Percentiles rank a stretch among this genome's conserved stretches.
phyloP scores from a whole-genome alignment of 2,888 invertebrate species.

The Meloe dianella region DNA sequence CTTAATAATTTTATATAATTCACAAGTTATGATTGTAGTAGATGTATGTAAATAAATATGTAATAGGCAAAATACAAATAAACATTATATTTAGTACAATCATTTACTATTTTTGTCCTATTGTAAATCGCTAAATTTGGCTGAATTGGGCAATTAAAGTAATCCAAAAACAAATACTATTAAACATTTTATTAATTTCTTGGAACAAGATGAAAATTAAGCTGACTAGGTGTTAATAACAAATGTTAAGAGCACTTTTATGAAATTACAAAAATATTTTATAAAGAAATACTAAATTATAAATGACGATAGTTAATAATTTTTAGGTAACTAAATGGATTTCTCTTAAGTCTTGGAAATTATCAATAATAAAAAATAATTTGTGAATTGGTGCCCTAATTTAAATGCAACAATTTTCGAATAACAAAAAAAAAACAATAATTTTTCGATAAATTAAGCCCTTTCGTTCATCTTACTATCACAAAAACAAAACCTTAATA shows the following conservation, averaged over 20 bases:
- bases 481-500: conserved; percentile 16
- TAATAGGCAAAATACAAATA: conserved; percentile 38
- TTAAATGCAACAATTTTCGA: neutral
- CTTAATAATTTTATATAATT: conserved; percentile 38
- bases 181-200: neutral
- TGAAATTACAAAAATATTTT: conserved; percentile 13
- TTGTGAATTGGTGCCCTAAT: neutral
- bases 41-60: conserved; percentile 42
- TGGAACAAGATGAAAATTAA: conserved; percentile 17
- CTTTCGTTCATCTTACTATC: conserved; percentile 17
- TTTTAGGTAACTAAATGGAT: neutral
- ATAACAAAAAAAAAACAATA: neutral
- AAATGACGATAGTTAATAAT: neutral
- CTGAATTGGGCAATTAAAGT: neutral
- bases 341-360: neutral
- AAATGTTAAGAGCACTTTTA: conserved; percentile 31
- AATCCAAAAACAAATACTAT: neutral
- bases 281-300: neutral
- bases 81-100: conserved; percentile 38
- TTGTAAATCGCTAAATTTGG: too few relatives aligned
- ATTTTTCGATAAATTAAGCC: neutral
- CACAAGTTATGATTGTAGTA: conserved; percentile 29
- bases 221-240: conserved; percentile 29
- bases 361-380: conserved; percentile 9
- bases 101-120: too few relatives aligned